A percentile compares a stretch with the other conserved stretches of the same genome.
Evolutionary conservation across 2,797 vertebrate species (phyloP).

Genomic region (Mustela erminea): DNA sequence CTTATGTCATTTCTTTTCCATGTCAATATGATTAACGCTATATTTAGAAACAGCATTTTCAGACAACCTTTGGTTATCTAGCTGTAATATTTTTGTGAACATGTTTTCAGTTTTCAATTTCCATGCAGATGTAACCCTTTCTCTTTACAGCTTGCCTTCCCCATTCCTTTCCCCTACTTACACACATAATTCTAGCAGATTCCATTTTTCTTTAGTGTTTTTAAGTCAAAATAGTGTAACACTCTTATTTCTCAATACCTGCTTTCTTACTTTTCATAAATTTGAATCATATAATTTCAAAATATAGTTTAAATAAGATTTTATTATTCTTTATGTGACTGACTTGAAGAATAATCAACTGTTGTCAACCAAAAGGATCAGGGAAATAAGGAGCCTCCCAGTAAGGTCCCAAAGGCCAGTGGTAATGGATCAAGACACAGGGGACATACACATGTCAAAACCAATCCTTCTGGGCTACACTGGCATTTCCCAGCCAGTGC

Average conservation of each 20-base stretch:
- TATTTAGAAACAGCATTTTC: conserved; percentile 69
- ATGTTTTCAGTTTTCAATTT: conserved; percentile 44
- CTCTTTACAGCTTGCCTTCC: not conserved
- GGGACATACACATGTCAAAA: not conserved
- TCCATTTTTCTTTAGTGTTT: not conserved
- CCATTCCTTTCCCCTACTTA: not conserved
- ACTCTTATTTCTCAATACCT: conserved; percentile 33
- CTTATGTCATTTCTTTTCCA: conserved; percentile 69
- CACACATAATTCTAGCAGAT: not conserved
- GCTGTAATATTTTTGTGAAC: not conserved
- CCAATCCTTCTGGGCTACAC: not conserved
- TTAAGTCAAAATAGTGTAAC: not conserved
- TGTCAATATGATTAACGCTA: conserved; percentile 64
- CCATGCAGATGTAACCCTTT: not conserved
- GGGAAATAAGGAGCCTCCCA: not conserved
- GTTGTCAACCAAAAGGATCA: not conserved
- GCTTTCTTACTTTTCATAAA: not conserved
- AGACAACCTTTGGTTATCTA: conserved; percentile 61
- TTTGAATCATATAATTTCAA: not conserved
- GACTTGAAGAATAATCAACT: not conserved
- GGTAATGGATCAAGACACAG: not conserved
- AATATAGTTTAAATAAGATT: not conserved
- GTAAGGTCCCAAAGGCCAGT: not conserved
- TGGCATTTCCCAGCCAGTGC: not conserved
- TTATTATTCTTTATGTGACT: not conserved